Percentiles rank a stretch among this genome's conserved stretches.
Conservation (phyloP, 2,888 invertebrate genomes). For the Cancer borealis region DNA sequence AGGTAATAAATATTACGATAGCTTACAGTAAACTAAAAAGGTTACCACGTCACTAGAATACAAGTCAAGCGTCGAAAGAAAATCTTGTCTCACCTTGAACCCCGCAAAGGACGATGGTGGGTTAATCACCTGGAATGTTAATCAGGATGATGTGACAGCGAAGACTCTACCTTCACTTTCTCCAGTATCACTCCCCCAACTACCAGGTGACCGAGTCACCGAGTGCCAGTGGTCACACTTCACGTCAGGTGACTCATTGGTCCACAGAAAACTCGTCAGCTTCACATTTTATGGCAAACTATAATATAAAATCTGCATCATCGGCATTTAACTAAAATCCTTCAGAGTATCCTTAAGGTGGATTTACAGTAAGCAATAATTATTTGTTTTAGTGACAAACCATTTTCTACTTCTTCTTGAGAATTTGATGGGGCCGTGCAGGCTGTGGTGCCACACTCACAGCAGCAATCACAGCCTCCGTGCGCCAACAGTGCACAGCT, state of each 20-base stretch:
- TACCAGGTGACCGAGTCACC: background rate
- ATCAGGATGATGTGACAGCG: background rate
- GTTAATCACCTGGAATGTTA: background rate
- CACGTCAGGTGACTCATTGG: slow-evolving; percentile 16
- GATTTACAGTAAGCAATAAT: no score
- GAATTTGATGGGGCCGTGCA: no score
- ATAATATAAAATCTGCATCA: background rate
- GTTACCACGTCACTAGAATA: background rate
- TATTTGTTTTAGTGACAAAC: no score
- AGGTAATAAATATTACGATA: no score
- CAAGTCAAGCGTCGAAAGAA: background rate
- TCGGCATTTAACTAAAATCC: no score
- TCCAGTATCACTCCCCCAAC: background rate
- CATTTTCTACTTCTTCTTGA: no score
- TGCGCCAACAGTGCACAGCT: no score
- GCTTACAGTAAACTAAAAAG: background rate
- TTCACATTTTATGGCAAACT: background rate
- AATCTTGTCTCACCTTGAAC: background rate
- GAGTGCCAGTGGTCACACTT: background rate
- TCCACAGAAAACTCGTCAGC: background rate
- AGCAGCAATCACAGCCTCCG: no score
- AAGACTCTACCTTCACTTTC: background rate
- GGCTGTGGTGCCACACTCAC: no score
- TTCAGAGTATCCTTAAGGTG: no score
- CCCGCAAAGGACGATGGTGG: background rate